Evolutionary conservation across 2,113 vertebrate genomes (phyloP).

Genomic region (Nematolebias whitei): DNA sequence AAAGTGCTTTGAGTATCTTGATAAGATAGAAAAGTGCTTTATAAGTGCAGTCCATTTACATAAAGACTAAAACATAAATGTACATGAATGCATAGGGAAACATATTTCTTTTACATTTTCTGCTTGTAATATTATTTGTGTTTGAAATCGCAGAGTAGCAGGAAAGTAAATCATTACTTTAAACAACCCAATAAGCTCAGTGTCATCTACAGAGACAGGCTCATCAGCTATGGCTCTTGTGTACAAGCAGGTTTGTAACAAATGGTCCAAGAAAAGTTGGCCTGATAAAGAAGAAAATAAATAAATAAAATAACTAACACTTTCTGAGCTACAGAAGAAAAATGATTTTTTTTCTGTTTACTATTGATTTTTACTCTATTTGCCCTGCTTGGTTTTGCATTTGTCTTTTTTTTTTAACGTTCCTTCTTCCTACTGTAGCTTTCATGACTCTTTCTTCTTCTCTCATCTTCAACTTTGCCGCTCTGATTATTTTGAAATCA

Average conservation of each 20-base stretch:
- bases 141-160: neutral
- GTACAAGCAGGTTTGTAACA: conserved; percentile 21
- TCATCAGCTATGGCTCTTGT: conserved; percentile 12
- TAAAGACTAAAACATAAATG: no score
- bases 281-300: conserved; percentile 31
- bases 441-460: neutral
- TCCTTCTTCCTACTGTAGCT: neutral
- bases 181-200: conserved; percentile 21
- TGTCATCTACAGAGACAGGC: conserved; percentile 24
- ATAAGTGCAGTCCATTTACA: no score
- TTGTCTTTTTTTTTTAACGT: neutral
- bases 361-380: conserved; percentile 5
- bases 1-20: no score
- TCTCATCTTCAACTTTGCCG: conserved; percentile 1
- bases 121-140: neutral
- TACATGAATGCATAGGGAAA: neutral
- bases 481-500: conserved; percentile 11
- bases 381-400: neutral
- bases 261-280: conserved; percentile 27
- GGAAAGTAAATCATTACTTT: conserved; percentile 1
- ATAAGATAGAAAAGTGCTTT: no score
- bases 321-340: no score
- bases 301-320: no score
- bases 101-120: neutral
- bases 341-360: no score